Base-by-base conservation (phyloP, 2,888 invertebrate species). In the Willowsia nigromaculata region DNA sequence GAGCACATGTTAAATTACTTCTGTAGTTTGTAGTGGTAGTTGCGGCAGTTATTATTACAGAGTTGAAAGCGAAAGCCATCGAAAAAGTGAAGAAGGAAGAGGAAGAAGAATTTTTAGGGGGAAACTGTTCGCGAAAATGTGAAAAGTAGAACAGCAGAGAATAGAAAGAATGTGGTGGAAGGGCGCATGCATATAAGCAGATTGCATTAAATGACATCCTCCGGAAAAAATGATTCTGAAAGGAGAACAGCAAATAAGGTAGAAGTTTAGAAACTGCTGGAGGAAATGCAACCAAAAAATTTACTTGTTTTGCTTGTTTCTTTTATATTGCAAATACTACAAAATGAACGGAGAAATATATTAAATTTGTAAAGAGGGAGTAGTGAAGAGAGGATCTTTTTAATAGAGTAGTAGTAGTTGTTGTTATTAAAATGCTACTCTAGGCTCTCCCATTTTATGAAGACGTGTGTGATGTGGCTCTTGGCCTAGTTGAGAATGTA, bases 171-270 rank as follows among this genome's bases (percentile, higher is more conserved):
- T 13, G 43, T 13, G 43, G 13, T 13, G 13, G 9, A 27, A 11
- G 59, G 27, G 15, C 25, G 59, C 5, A 27, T 65, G 65, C 65
- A 65, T 50, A 15, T 15, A 25, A 1, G 68, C 74, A 43, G 18
- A 74, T 74, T 74, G 74, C 74, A 74, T 74, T 22, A 43, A 74
- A 74, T 74, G 74, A 74, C 74, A 74, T 65, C 65, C 65, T 1
- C 65, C 33, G 30, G 65, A 65, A 65, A 59, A 65, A 65, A n/a
- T 65, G 37, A 65, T n/a, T 33, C 9, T 65, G 27, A 62, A 62
- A 13, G 15, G 13, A 13, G 11, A 43, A 9, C 43, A 43, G 6
- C 5, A 43, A 43, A 13, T 13, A 43, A 43, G 9, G 13, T 37
- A 9, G 9, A 43, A 13, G 43, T 43, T 13, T 43, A 13, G 3